phyloP scores from a whole-genome alignment of 2,113 vertebrate genomes.

The Pholis gunnellus region DNA sequence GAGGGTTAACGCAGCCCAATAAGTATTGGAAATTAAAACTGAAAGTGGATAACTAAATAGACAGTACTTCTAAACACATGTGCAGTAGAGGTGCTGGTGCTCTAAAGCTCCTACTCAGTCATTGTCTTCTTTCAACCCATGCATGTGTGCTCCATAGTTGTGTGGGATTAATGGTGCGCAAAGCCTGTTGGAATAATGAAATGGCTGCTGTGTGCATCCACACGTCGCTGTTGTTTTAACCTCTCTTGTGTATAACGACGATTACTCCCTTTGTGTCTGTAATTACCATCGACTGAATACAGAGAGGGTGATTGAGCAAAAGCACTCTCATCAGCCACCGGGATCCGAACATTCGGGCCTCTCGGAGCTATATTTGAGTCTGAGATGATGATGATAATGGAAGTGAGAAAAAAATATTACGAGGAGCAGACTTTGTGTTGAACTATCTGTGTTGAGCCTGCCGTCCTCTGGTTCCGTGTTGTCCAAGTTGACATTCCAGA shows the following conservation, averaged over 20 bases:
- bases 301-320: slow-evolving; percentile 70
- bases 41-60: background rate
- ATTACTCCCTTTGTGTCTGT: slow-evolving; percentile 67
- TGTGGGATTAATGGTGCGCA: slow-evolving; percentile 60
- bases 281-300: slow-evolving; percentile 67
- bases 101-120: slow-evolving; percentile 4
- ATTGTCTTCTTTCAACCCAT: slow-evolving; percentile 17
- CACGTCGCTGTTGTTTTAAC: slow-evolving; percentile 48
- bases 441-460: slow-evolving; percentile 47
- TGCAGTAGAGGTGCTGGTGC: background rate
- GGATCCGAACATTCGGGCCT: slow-evolving; percentile 42
- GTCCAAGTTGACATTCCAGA: slow-evolving; percentile 83
- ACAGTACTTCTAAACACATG: background rate
- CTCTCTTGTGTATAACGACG: slow-evolving; percentile 66
- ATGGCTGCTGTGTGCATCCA: slow-evolving; percentile 63
- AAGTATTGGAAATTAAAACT: background rate
- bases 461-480: slow-evolving; percentile 67
- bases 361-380: slow-evolving; percentile 30
- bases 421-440: slow-evolving; percentile 4
- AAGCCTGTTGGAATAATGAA: slow-evolving; percentile 69
- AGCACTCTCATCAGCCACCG: slow-evolving; percentile 76
- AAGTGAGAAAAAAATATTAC: slow-evolving; percentile 24
- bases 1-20: background rate
- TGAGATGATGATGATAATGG: slow-evolving; percentile 16
- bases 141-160: slow-evolving; percentile 18